A percentile compares a stretch with the other conserved stretches of the same genome.
These are phyloP conservation scores for Leptinotarsa peninsularis DNA, from an alignment of 2,888 invertebrate species.

Conservation along the genomic window DNA sequence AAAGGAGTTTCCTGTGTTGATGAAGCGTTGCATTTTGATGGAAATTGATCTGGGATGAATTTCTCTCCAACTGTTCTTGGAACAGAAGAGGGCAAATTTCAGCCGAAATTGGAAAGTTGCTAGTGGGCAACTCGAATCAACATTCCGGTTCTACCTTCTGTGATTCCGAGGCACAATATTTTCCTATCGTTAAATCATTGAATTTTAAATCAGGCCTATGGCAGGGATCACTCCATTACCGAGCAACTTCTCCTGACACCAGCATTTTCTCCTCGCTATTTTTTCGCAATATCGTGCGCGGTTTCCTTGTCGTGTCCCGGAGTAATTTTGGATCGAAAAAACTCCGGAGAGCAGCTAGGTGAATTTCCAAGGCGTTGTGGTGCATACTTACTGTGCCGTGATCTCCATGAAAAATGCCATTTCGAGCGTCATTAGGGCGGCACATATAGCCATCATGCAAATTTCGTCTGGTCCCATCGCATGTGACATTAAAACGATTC, in stretches of 20 bases:
- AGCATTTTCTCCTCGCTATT: neutral
- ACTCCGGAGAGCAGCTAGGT: neutral
- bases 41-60: no score
- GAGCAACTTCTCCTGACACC: neutral
- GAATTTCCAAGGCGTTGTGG: constrained; percentile 11
- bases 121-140: no score
- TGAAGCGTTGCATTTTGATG: no score
- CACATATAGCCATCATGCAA: constrained; percentile 20
- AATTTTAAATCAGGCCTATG: neutral
- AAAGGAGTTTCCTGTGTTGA: no score
- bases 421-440: constrained; percentile 18
- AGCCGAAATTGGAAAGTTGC: no score
- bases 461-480: constrained; percentile 16
- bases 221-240: neutral
- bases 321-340: constrained; percentile 10
- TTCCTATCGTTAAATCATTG: neutral
- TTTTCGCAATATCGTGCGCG: constrained; percentile 8
- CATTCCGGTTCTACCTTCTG: no score
- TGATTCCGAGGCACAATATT: no score
- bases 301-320: constrained; percentile 6
- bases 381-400: constrained; percentile 6
- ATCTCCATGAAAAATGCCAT: constrained; percentile 21
- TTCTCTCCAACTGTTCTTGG: no score
- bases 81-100: no score
- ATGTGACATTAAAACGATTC: constrained; percentile 18